Evolutionary conservation across 2,797 vertebrate genomes (phyloP).

Genomic region (Pangasius larnaudii): DNA sequence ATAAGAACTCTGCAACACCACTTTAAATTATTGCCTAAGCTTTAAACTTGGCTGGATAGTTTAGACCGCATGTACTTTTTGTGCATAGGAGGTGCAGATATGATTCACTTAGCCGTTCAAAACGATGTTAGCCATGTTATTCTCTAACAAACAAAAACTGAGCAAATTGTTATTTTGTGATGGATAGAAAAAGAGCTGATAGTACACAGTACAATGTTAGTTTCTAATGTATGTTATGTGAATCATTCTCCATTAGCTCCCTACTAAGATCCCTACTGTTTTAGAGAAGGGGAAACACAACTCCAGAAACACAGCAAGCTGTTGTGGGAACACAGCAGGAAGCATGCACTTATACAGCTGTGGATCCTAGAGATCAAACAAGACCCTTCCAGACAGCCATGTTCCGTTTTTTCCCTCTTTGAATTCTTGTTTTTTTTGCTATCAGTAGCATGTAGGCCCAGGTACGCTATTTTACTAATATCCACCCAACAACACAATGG

Average conservation of each 20-base stretch:
- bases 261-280: constrained; percentile 1
- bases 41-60: neutral
- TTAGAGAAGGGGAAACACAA: constrained; percentile 28
- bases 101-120: neutral
- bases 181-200: neutral
- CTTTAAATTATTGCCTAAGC: neutral
- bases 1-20: neutral
- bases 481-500: neutral
- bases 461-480: too few relatives aligned
- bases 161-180: neutral
- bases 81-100: neutral
- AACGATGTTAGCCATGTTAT: neutral
- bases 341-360: constrained; percentile 47
- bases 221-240: neutral
- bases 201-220: neutral
- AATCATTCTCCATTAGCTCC: constrained; percentile 7
- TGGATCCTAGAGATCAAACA: constrained; percentile 46
- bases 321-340: constrained; percentile 60
- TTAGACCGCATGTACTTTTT: neutral
- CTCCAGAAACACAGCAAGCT: constrained; percentile 36
- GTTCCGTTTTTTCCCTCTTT: neutral
- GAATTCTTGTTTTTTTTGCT: neutral
- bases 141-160: neutral
- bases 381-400: neutral
- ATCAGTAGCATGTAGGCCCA: neutral